Conservation (phyloP, 2,113 vertebrate species). For the Atractosteus spatula region DNA sequence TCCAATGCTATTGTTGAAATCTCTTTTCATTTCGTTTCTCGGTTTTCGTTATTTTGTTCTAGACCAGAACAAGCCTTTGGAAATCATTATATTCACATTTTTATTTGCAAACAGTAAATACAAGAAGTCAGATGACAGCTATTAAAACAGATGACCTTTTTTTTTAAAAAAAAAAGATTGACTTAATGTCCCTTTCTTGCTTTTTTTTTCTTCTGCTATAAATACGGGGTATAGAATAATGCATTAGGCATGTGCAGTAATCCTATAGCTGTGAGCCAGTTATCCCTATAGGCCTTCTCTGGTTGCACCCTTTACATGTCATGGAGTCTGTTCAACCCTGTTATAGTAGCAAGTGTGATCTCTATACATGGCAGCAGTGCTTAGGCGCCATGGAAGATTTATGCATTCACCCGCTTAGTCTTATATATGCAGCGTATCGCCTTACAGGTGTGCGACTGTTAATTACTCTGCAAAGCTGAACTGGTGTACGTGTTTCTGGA, state of each 20-base stretch:
- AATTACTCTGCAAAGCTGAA: neutral
- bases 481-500: neutral
- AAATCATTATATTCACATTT: too few relatives aligned
- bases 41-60: too few relatives aligned
- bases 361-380: constrained; percentile 45
- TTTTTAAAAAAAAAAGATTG: too few relatives aligned
- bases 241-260: constrained; percentile 42
- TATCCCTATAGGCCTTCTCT: constrained; percentile 40
- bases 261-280: constrained; percentile 25
- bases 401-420: constrained; percentile 36
- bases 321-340: constrained; percentile 29
- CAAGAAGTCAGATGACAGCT: too few relatives aligned
- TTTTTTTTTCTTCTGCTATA: constrained; percentile 27
- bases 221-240: constrained; percentile 53
- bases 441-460: neutral
- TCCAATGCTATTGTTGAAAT: too few relatives aligned
- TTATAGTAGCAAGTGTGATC: constrained; percentile 50
- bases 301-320: constrained; percentile 27
- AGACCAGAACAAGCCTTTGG: too few relatives aligned
- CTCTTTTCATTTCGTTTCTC: too few relatives aligned
- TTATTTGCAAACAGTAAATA: too few relatives aligned
- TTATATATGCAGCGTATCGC: constrained; percentile 17
- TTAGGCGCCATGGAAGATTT: constrained; percentile 56
- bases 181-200: neutral
- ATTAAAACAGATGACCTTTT: too few relatives aligned